Evolutionary conservation across 2,797 vertebrate species (phyloP), one percentile per base, ranked within the genome.

Genomic region (Mus minutoides): DNA sequence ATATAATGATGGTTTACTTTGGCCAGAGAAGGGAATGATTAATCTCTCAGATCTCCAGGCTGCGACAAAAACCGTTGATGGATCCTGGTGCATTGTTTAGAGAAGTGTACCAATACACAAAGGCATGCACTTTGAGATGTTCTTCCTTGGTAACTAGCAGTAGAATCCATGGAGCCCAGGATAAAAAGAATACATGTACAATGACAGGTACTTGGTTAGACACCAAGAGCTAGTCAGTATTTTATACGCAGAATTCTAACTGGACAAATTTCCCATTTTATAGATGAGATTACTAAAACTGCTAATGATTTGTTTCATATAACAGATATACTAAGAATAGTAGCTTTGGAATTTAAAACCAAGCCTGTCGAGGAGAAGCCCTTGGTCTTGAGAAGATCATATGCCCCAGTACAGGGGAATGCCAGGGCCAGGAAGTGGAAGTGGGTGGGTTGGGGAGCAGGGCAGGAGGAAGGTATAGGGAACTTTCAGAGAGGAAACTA

Each of bases 1-100:
- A 84, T 29, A 73, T 54, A 91, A 87, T 21, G 37, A 60, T 40
- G 84, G 71, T 90, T 91, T 95, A 92, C 29, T 58, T 43, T 58
- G 43, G 67, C 49, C 82, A 31, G 46, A 56, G 84, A 75, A 76
- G 78, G 71, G 77, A 52, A 4, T 0, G 58, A 90, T 79, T 82
- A 76, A 90, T 34, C 78, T 17, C 22, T 88, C 76, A 49, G n/a
- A 91, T 79, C 52, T 89, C 86, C 14, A 83, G 1, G n/a, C n/a
- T 77, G 29, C n/a, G 71, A 11, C 3, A 82, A 95, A 49, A 94
- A 94, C 1, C 80, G 11, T 24, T 79, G 78, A n/a, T 80, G 87
- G 22, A 37, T 40, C 58, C 31, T 67, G 52, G 60, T 76, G 46
- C 29, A 40, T 34, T 82, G 96, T 58, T 95, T 26, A 92, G 69